Evolutionary conservation across 2,888 invertebrate species (phyloP).

Genomic region (Athalia circularis): DNA sequence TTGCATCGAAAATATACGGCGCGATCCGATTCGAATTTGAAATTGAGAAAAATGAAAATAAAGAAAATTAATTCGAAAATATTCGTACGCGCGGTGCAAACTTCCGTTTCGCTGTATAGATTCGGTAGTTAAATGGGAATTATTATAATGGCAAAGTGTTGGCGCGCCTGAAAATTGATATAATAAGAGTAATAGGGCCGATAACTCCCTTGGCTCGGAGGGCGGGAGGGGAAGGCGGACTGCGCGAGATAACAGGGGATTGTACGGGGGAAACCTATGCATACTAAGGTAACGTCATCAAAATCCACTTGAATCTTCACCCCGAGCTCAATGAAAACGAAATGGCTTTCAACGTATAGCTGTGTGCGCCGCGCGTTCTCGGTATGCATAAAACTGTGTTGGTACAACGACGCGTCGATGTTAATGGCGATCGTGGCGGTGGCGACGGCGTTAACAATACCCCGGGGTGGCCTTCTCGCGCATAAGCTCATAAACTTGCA

Average conservation of each 20-base stretch:
- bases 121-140: neutral
- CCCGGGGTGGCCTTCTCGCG: constrained; percentile 51
- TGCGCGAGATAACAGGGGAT: neutral
- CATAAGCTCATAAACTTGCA: constrained; percentile 73
- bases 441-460: constrained; percentile 44
- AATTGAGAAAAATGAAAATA: neutral
- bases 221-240: neutral
- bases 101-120: too few relatives aligned
- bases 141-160: neutral
- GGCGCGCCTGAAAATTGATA: constrained; percentile 3
- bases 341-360: constrained; percentile 66
- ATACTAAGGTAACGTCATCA: constrained; percentile 71
- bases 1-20: too few relatives aligned
- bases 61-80: too few relatives aligned
- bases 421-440: neutral
- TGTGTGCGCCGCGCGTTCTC: constrained; percentile 18
- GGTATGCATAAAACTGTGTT: neutral
- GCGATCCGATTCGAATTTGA: too few relatives aligned
- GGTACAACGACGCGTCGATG: neutral
- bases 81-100: too few relatives aligned
- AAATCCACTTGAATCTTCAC: constrained; percentile 69
- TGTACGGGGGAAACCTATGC: constrained; percentile 65
- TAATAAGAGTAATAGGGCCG: constrained; percentile 35
- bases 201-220: constrained; percentile 31
- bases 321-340: constrained; percentile 68